These are phyloP conservation scores for Rhyacophila evoluta DNA, from an alignment of 2,888 invertebrate species.

Conservation along the genomic window DNA sequence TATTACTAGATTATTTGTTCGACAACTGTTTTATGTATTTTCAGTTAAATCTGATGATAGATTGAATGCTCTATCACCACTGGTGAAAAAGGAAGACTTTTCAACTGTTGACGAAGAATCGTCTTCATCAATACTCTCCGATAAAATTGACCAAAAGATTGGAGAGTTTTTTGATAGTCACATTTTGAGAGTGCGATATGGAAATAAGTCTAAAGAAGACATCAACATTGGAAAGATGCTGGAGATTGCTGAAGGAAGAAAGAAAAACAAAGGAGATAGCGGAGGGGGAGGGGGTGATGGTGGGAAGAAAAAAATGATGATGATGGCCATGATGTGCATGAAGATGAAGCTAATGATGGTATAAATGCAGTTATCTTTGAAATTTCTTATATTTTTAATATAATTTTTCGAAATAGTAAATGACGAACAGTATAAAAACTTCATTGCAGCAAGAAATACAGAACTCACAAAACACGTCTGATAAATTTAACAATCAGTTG, in stretches of 20 bases:
- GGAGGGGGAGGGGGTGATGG: slow-evolving; percentile 61
- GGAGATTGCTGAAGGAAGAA: slow-evolving; percentile 60
- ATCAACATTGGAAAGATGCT: slow-evolving; percentile 56
- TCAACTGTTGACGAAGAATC: not conserved
- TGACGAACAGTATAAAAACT: no score
- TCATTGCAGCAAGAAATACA: no score
- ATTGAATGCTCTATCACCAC: slow-evolving; percentile 53
- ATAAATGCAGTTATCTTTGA: no score
- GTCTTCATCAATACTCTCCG: slow-evolving; percentile 57
- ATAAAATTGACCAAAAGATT: slow-evolving; percentile 68
- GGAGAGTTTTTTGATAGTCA: slow-evolving; percentile 72
- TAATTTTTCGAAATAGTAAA: no score
- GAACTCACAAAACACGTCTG: no score
- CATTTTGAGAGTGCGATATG: slow-evolving; percentile 60
- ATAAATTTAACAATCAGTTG: no score
- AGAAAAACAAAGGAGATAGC: slow-evolving; percentile 61
- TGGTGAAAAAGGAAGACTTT: not conserved
- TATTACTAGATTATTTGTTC: no score
- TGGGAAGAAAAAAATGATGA: slow-evolving; percentile 72
- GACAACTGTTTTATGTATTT: not conserved
- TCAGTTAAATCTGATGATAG: slow-evolving; percentile 51
- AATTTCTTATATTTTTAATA: no score
- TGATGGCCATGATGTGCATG: slow-evolving; percentile 75
- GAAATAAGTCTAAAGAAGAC: slow-evolving; percentile 55
- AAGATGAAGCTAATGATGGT: slow-evolving; percentile 74